Percentiles rank a stretch among this genome's conserved stretches.
Conservation (phyloP, 2,797 vertebrate genomes). For the Rhincodon typus region DNA sequence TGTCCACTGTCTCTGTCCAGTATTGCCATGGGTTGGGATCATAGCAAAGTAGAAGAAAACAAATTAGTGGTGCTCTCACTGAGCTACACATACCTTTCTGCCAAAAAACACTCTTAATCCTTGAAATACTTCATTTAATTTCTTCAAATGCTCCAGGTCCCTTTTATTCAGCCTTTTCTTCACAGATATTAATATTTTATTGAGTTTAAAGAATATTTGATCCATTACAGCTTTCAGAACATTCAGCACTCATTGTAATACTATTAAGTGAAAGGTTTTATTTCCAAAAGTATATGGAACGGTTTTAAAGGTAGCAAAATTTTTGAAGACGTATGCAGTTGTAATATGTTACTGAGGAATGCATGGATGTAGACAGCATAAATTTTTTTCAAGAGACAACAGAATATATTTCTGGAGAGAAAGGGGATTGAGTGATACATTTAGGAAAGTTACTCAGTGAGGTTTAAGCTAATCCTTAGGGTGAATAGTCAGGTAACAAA, state of each 20-base stretch:
- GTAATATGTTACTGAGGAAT: neutral
- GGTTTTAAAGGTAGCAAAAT: neutral
- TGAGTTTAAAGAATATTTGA: neutral
- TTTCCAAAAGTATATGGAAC: neutral
- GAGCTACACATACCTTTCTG: neutral
- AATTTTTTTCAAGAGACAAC: too few relatives aligned
- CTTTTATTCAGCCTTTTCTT: neutral
- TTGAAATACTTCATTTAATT: neutral
- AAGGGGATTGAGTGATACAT: too few relatives aligned
- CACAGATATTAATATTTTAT: neutral
- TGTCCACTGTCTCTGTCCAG: too few relatives aligned
- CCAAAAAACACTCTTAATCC: neutral
- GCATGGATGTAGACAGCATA: too few relatives aligned
- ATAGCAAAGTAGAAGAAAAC: too few relatives aligned
- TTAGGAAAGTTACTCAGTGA: too few relatives aligned
- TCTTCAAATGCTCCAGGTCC: neutral
- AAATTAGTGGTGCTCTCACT: neutral
- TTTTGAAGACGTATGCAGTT: neutral
- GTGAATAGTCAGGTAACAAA: too few relatives aligned
- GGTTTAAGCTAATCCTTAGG: too few relatives aligned
- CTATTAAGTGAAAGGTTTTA: neutral
- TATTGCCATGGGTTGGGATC: too few relatives aligned
- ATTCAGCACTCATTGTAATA: neutral
- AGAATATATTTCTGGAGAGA: too few relatives aligned
- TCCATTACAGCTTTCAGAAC: neutral